phyloP scores from a whole-genome alignment of 1,140 invertebrate genomes.

The Phortica variegata region DNA sequence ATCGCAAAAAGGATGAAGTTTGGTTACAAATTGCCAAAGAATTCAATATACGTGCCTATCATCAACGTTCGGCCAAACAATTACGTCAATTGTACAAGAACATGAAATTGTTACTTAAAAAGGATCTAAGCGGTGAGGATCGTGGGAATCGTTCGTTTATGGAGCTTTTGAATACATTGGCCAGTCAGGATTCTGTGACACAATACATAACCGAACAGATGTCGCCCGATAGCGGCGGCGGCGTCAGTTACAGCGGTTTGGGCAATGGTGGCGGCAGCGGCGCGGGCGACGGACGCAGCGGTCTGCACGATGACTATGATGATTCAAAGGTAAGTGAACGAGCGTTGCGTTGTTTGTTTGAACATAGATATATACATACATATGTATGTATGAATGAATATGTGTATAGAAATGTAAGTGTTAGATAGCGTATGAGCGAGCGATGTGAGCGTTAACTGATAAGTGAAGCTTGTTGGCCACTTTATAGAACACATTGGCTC shows the following conservation, averaged over 20 bases:
- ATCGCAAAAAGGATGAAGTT: constrained; percentile 54
- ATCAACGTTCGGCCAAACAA: constrained; percentile 51
- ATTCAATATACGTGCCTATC: constrained; percentile 49
- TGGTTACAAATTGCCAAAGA: constrained; percentile 55
- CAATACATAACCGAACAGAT: constrained; percentile 49
- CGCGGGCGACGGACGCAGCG: constrained; percentile 19
- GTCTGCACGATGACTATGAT: constrained; percentile 37
- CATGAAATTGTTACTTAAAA: constrained; percentile 53
- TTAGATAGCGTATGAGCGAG: too few relatives aligned
- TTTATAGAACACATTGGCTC: too few relatives aligned
- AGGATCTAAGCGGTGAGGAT: constrained; percentile 51
- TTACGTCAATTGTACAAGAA: constrained; percentile 52
- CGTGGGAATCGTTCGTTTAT: constrained; percentile 46
- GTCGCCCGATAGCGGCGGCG: constrained; percentile 37
- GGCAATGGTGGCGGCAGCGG: constrained; percentile 16
- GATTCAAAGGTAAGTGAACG: constrained; percentile 41
- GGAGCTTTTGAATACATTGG: constrained; percentile 48
- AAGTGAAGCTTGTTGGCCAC: too few relatives aligned
- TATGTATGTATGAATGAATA: too few relatives aligned
- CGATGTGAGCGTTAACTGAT: too few relatives aligned
- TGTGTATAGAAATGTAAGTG: too few relatives aligned
- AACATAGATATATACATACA: too few relatives aligned
- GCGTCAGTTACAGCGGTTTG: background rate
- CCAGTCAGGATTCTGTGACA: constrained; percentile 44
- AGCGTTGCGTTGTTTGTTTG: too few relatives aligned